Percentiles rank a stretch among this genome's conserved stretches.
These are phyloP conservation scores for Dolichallabes microphthalmus DNA, from an alignment of 2,113 vertebrate species.

Conservation along the genomic window DNA sequence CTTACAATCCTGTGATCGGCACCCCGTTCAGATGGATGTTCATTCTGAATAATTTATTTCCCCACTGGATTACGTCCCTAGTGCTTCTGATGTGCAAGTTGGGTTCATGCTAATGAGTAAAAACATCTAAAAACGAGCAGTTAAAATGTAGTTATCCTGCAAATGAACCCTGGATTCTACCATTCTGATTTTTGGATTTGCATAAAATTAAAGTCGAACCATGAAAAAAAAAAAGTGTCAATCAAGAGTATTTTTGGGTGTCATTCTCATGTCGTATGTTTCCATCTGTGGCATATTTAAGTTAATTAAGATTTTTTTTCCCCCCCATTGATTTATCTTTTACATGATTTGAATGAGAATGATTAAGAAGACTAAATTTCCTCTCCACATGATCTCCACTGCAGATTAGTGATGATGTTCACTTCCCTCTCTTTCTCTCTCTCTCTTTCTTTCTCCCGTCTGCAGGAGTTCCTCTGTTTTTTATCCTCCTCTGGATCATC, in stretches of 20 bases:
- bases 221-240: background rate
- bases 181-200: background rate
- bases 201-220: background rate
- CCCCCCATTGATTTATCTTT: background rate
- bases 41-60: background rate
- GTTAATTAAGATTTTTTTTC: constrained; percentile 9
- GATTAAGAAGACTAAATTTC: constrained; percentile 14
- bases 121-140: background rate
- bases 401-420: background rate
- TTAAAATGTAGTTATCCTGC: background rate
- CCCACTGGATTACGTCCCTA: background rate
- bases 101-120: background rate
- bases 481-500: constrained; percentile 80
- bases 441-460: constrained; percentile 39
- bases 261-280: background rate
- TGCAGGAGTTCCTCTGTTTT: constrained; percentile 85
- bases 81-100: background rate
- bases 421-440: constrained; percentile 20
- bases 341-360: background rate
- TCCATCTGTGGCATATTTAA: background rate
- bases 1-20: too few species aligned
- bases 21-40: background rate
- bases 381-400: constrained; percentile 8
- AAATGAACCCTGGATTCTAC: background rate
- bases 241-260: background rate